Base-by-base conservation (phyloP, 2,113 vertebrate genomes). In the Thalassoma bifasciatum region DNA sequence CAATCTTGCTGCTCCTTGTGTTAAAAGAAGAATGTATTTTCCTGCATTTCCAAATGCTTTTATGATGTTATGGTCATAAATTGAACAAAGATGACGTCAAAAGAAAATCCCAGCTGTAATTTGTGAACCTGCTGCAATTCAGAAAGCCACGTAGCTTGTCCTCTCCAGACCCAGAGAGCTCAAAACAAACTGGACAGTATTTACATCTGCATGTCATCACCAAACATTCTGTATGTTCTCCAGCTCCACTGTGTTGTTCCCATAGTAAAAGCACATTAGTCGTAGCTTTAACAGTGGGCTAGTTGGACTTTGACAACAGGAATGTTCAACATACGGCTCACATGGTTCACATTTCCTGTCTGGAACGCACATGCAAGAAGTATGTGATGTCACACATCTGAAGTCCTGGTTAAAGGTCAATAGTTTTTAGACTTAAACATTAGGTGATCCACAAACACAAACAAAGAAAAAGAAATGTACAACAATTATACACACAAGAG, bases 321-420 rank as follows among this genome's bases (percentile, higher is more conserved):
- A 83, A 77, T 62, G 66, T 47, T 79, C 22, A 76, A 67, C 73
- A 75, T 77, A 72, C 40, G 54, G 63, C 37, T 66, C 86, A 86
- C 62, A 73, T 86, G 82, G 77, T 72, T 90, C 81, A 83, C 49
- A 86, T 88, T 90, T 90, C 85, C 88, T 84, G 76, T 69, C 79
- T 80, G 80, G 53, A 42, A 71, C 58, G 81, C 50, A 59, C 65
- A 66, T 53, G 65, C 44, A 69, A 10, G 74, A 34, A 72, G n/a
- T 19, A 21, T 17, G 53, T 40, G 50, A 44, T 40, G 51, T 66
- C 73, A 70, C 2, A 71, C 34, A 38, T 72, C 50, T 4, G 4
- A 17, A 36, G 54, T 34, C 23, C 63, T 59, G 46, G 8, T 72
- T 21, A 37, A 47, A 67, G 21, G 40, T 49, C 38, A 67, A 12